Base-by-base conservation (phyloP, 2,797 vertebrate species). In the Siniperca scherzeri region DNA sequence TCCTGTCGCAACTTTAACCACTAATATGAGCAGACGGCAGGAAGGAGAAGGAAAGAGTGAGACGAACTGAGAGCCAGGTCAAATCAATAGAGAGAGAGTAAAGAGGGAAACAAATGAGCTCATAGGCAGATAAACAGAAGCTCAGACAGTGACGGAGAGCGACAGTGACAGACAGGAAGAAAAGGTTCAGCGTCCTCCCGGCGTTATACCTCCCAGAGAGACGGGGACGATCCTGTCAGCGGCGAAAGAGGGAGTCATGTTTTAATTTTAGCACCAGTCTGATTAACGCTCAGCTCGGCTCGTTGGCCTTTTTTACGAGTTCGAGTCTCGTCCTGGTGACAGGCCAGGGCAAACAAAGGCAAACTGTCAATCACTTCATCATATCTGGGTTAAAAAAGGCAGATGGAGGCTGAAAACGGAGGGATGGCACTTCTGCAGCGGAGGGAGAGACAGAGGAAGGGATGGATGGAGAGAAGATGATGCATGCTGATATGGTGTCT, bases 201-300 rank as follows among this genome's bases (percentile, higher is more conserved):
- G 84, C 74, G 12, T 44, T 67, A 62, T 77, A 69, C 72, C 71
- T 86, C 74, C 56, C 66, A 19, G 60, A 79, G 72, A 77, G 77
- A 75, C 30, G 21, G 50, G 40, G 55, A 77, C 19, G 71, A 69
- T 76, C 80, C 70, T 73, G 82, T 74, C 78, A 76, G 70, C 2
- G 44, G 25, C 22, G 14, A 19, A 9, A 42, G 38, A 73, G 44
- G 2, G 73, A 66, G 61, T 67, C 36, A 0, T 11, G 48, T 62
- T 82, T 90, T 88, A 75, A 88, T 78, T 90, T 87, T 85, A 88
- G 82, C 76, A 64, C 2, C n/a, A n/a, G 55, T 38, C 80, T 89
- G 87, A 90, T 88, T 88, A 92, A 83, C 61, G 10, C 46, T 59
- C 77, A 44, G 36, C 70, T 68, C 70, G 1, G 5, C 75, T 78